These are phyloP conservation scores for Aphidius ervi DNA, from an alignment of 1,140 invertebrate genomes.

Conservation along the genomic window DNA sequence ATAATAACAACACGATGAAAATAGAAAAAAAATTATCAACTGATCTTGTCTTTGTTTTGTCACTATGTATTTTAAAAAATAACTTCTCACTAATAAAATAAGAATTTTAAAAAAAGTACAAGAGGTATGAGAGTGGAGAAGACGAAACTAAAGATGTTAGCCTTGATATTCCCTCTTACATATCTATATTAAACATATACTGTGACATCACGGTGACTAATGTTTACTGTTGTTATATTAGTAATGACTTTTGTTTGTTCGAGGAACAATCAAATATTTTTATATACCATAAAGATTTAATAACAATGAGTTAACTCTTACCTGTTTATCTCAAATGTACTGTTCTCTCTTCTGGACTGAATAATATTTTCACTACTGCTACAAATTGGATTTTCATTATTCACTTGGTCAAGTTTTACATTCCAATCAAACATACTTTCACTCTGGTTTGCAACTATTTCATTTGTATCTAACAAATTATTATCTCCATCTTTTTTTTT, in stretches of 20 bases:
- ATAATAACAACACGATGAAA: too few species aligned
- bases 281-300: background rate
- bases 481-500: slow-evolving; percentile 12
- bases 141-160: too few species aligned
- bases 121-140: too few species aligned
- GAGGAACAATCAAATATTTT: too few species aligned
- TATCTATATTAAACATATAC: background rate
- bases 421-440: slow-evolving; percentile 18
- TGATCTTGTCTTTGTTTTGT: too few species aligned
- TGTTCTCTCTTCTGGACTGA: slow-evolving; percentile 31
- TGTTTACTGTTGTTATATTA: too few species aligned
- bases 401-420: slow-evolving; percentile 12
- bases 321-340: slow-evolving; percentile 19
- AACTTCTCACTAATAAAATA: too few species aligned
- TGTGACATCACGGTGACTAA: background rate
- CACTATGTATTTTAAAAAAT: too few species aligned
- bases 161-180: too few species aligned
- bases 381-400: slow-evolving; percentile 20
- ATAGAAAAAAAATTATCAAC: too few species aligned
- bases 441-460: background rate
- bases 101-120: too few species aligned
- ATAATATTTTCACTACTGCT: slow-evolving; percentile 35
- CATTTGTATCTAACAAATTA: background rate
- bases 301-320: background rate
- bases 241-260: too few species aligned